Evolutionary conservation across 2,888 invertebrate species (phyloP).

Genomic region (Nomada hirtipes): DNA sequence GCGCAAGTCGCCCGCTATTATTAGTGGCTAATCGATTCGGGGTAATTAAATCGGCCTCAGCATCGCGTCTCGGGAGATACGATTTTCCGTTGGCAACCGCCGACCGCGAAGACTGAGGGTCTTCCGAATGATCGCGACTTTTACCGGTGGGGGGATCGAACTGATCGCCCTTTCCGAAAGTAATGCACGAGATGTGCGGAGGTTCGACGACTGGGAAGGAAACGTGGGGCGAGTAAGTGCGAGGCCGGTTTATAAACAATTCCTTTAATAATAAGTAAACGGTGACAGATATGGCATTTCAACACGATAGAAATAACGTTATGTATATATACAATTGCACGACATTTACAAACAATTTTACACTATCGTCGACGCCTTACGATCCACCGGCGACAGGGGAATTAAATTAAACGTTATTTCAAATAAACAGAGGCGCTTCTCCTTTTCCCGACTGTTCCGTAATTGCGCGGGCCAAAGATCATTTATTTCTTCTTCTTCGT

Average conservation of each 20-base stretch:
- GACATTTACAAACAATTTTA: constrained; percentile 76
- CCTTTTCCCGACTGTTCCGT: background rate
- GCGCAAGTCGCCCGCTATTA: constrained; percentile 9
- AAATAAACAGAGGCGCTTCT: constrained; percentile 61
- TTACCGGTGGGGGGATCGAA: too few species aligned
- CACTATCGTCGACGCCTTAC: constrained; percentile 44
- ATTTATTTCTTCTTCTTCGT: too few species aligned
- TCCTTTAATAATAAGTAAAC: constrained; percentile 76
- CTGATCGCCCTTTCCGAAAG: too few species aligned
- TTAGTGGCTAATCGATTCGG: constrained; percentile 29
- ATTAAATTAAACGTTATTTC: constrained; percentile 39
- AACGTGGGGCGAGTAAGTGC: background rate
- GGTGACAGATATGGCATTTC: constrained; percentile 68
- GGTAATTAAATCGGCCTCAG: constrained; percentile 31
- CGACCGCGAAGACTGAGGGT: background rate
- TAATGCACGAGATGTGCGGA: background rate
- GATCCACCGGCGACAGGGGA: background rate
- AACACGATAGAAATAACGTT: constrained; percentile 76
- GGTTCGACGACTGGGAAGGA: background rate
- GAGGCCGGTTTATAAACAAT: constrained; percentile 65
- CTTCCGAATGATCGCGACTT: background rate
- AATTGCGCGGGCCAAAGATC: background rate
- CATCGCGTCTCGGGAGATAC: background rate
- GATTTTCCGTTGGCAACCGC: background rate
- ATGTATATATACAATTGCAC: constrained; percentile 74